Percentiles rank a stretch among this genome's conserved stretches.
phyloP scores from a whole-genome alignment of 1,140 invertebrate genomes.

The Apis mellifera region DNA sequence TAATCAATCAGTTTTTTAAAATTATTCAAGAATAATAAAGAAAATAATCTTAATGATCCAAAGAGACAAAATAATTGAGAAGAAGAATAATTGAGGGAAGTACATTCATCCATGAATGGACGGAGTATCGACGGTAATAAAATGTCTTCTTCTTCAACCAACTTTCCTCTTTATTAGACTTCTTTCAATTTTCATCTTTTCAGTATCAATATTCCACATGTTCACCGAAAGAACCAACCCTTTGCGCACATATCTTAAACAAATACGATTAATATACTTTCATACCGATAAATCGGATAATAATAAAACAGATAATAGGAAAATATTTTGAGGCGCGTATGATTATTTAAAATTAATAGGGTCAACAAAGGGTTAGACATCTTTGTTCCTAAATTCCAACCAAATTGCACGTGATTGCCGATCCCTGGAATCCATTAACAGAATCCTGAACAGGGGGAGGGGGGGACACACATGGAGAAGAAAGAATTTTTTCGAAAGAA shows the following conservation, averaged over 20 bases:
- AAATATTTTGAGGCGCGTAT: neutral
- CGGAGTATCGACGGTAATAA: constrained; percentile 10
- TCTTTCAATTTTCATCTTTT: neutral
- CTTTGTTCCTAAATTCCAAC: neutral
- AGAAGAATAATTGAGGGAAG: neutral
- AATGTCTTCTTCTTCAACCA: neutral
- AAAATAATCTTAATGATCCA: neutral
- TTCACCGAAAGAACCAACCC: neutral
- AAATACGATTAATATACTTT: neutral
- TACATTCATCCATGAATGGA: neutral
- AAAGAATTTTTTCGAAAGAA: neutral
- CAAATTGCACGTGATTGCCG: constrained; percentile 26
- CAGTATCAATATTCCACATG: neutral
- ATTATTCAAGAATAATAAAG: neutral
- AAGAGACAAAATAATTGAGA: neutral
- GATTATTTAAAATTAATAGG: neutral
- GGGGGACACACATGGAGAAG: neutral
- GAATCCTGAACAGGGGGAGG: neutral
- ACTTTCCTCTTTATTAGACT: neutral
- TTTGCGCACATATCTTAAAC: neutral
- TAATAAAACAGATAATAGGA: neutral
- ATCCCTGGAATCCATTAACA: constrained; percentile 16
- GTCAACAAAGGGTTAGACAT: neutral
- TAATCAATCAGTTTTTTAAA: neutral
- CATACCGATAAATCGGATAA: too few relatives aligned